Conservation (phyloP, 2,888 invertebrate species). For the Ophion costatus region DNA sequence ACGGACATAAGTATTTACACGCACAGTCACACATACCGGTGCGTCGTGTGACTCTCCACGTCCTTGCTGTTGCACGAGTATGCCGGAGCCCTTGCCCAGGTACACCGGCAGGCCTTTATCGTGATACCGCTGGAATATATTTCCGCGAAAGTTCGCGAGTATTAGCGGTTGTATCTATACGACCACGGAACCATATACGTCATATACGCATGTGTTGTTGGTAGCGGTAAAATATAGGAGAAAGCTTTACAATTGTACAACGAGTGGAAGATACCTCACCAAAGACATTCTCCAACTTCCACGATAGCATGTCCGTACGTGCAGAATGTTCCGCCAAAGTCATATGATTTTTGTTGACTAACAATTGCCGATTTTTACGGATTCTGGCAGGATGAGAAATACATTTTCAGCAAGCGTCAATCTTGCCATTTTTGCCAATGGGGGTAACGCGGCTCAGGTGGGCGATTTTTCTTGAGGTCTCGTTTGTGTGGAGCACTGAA, state of each 20-base stretch:
- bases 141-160: conserved; percentile 68
- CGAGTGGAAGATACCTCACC: not conserved
- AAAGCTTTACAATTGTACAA: conserved; percentile 3
- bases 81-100: conserved; percentile 14
- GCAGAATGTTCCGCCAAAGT: not conserved
- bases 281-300: not conserved
- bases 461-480: no score
- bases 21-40: conserved; percentile 1
- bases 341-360: no score
- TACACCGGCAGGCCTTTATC: conserved; percentile 67
- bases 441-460: no score
- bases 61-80: conserved; percentile 33
- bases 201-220: not conserved
- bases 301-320: not conserved
- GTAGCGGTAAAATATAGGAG: not conserved
- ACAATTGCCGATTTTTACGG: no score
- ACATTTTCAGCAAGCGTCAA: not conserved
- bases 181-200: not conserved
- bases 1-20: not conserved
- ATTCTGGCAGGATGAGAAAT: no score
- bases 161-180: not conserved
- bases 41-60: conserved; percentile 32
- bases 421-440: no score
- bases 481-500: no score
- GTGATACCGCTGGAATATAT: conserved; percentile 73